Evolutionary conservation across 2,113 vertebrate species (phyloP), one percentile per base, ranked within the genome.

Genomic region (Synodontis membranacea): DNA sequence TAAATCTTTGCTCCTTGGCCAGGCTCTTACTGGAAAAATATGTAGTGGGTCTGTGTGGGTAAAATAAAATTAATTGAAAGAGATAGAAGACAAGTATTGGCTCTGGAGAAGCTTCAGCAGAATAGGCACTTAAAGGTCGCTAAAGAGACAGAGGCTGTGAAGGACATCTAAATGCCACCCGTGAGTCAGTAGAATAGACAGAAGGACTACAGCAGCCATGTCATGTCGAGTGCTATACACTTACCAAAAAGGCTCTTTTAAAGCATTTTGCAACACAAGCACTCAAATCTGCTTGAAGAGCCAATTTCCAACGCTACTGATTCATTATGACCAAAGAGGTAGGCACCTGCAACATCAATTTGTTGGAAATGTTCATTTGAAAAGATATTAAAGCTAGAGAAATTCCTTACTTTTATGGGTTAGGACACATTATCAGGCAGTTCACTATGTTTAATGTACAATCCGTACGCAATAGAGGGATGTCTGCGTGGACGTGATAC

Each of bases 201-300:
- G 37, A 44, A 88, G 81, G 84, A 89, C 89, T 31, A 88, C 34
- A 89, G 66, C 78, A 92, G 85, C 82, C 75, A 82, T 83, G 84
- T 90, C 76, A 85, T 89, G 82, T 90, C 84, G 82, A 90, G 90
- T 70, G 56, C 62, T 88, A 78, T 39, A 72, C 83, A 84, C 82
- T 86, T 89, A 90, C 92, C 89, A 91, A 91, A 92, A 91, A 84
- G 87, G 87, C 79, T 90, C 84, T 86, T 90, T 92, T 89, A 89
- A 92, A 91, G 83, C 82, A 89, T 93, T 92, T 92, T 90, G 34
- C 86, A 86, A 89, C 50, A 88, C 86, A 85, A 92, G 54, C 91
- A 90, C 87, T 89, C 86, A 86, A 60, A 90, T 84, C 81, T 88
- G 90, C 93, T 92, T 92, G 91, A 92, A 91, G 91, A 85, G 54